Evolutionary conservation across 2,888 invertebrate species (phyloP), one percentile per base, ranked within the genome.

Genomic region (Eupelmus urozonus): DNA sequence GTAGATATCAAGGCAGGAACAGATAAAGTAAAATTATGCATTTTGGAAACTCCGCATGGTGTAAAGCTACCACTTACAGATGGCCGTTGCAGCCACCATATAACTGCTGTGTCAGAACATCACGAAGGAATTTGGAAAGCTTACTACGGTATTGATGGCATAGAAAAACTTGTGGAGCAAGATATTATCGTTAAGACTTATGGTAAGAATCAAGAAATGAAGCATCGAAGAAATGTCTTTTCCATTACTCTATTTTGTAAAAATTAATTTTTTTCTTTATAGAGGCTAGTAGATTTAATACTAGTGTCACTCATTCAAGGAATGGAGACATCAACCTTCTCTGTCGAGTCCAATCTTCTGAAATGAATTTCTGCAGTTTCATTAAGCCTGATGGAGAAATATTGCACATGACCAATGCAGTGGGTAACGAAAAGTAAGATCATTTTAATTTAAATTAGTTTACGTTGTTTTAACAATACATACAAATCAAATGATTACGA

Each of bases 41-140:
- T 84, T 70, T 63, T 87, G 2, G 76, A 80, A 66, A 81, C 81
- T 82, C 85, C 88, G 3, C 80, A 82, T 16, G 86, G 85, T 16
- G 75, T 81, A 0, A 25, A 72, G n/a, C 67, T 83, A 11, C 82
- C 80, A 0, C 13, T 82, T 13, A 69, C 65, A 25, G n/a, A 69
- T 16, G 81, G 82, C 49, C 11, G 11, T 0, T 88, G 87, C 67
- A 20, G n/a, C 3, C 72, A 84, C 27, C 7, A 71, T 1, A 81
- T 87, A 29, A 60, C 81, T 0, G 18, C 65, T 1, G 85, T 86
- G 4, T 85, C 83, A 2, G 60, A 74, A 40, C 70, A 73, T 72
- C 86, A 87, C 76, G 81, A 82, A 11, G 88, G 88, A 34, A 65
- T 79, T 34, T 88, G 88, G 88, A 82, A 69, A 13, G 84, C 83